Base-by-base conservation (phyloP, 2,113 vertebrate genomes). In the Rhinolophus sinicus region DNA sequence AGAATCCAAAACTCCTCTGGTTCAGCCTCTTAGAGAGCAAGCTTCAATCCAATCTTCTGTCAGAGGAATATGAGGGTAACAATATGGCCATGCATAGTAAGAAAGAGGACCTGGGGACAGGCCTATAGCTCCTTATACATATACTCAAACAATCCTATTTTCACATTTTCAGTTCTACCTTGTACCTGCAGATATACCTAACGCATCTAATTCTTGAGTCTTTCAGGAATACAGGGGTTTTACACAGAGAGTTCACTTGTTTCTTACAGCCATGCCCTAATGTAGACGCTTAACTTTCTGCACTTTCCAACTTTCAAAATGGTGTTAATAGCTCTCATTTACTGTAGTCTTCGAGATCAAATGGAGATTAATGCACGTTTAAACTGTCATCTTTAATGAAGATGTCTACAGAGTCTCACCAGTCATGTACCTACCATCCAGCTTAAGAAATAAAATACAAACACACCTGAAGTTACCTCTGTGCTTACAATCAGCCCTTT, bases 291-390 rank as follows among this genome's bases (percentile, higher is more conserved):
- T 72, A 33, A 73, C 16, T 47, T 58, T 73, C 77, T 84, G 67
- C 33, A 84, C 65, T 93, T 60, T 24, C 44, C 67, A 75, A 44
- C 85, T 81, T 93, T 92, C 58, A 72, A 60, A 94, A 92, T 4
- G 88, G 56, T 60, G 62, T 75, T 50, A 44, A 40, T 8, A 65
- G 69, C 64, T 77, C 47, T 83, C 62, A 38, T 50, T 67, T 70
- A 58, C 11, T 50, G 12, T 10, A 30, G 16, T 82, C 76, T 60
- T n/a, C 47, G 26, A 93, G 19, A 64, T 35, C 67, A 44, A 40
- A 73, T 44, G 24, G 64, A 83, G 28, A 56, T 76, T 44, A 58
- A 85, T 33, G 47, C 22, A 38, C 50, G 70, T 47, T 58, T 54
- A 58, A 96, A 86, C 56, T 58, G 26, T 47, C 30, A 47, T 58